Conservation (phyloP, 2,113 vertebrate genomes). For the Macaca nemestrina region DNA sequence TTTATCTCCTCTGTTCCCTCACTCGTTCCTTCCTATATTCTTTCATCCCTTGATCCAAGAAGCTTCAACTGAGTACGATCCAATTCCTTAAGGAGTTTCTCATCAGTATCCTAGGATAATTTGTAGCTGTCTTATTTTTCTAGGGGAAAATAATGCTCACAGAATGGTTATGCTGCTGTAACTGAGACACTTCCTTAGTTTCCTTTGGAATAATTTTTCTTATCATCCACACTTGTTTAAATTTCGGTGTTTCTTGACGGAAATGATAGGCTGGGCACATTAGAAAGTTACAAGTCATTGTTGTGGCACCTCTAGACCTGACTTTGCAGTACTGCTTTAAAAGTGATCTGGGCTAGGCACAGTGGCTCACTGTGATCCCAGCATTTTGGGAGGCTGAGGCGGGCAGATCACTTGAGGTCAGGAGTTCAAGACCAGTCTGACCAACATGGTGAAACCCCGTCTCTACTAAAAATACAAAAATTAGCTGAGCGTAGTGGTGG, state of each 20-base stretch:
- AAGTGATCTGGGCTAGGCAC: no score
- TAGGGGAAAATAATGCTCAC: background rate
- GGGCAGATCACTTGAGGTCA: no score
- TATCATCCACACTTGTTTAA: background rate
- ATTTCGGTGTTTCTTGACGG: background rate
- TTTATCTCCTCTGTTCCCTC: accelerated
- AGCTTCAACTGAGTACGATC: accelerated
- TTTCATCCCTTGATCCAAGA: background rate
- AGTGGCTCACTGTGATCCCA: no score
- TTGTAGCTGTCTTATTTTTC: background rate
- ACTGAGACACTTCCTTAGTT: background rate
- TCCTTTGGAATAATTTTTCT: background rate
- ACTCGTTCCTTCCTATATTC: accelerated
- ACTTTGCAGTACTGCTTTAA: accelerated
- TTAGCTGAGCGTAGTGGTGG: no score
- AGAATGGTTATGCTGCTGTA: background rate
- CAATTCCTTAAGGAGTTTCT: background rate
- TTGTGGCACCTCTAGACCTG: accelerated
- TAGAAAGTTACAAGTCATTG: background rate
- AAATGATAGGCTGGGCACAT: background rate
- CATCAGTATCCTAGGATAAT: background rate
- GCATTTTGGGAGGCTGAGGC: no score
- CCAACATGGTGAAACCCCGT: no score
- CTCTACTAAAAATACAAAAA: no score
- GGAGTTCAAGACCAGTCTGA: no score